Percentiles rank a stretch among this genome's conserved stretches.
Conservation (phyloP, 2,888 invertebrate genomes). For the Gastrophysa polygoni region DNA sequence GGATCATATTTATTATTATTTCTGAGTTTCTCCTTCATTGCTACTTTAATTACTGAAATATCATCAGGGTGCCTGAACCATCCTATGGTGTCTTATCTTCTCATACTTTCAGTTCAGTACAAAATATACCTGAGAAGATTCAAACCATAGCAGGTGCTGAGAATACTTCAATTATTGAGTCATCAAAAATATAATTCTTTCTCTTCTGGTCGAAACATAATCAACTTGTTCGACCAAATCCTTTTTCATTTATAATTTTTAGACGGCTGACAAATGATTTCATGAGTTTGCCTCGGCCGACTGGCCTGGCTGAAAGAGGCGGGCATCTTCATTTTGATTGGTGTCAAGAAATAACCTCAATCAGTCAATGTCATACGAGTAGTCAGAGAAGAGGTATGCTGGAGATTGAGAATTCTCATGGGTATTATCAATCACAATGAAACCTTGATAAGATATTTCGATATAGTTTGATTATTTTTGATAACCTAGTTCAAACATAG, state of each 20-base stretch:
- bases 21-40: no score
- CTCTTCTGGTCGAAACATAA: conserved; percentile 21
- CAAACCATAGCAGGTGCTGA: background rate
- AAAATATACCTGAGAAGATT: background rate
- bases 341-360: conserved; percentile 48
- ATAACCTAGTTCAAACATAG: no score
- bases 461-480: no score
- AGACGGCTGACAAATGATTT: conserved; percentile 32
- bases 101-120: no score
- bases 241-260: conserved; percentile 25
- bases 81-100: no score
- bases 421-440: background rate
- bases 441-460: no score
- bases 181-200: conserved; percentile 28
- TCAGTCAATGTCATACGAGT: conserved; percentile 45
- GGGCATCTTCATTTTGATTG: conserved; percentile 44
- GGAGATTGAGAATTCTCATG: background rate
- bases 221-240: conserved; percentile 27
- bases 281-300: conserved; percentile 23
- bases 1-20: no score
- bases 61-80: no score
- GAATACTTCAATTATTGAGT: conserved; percentile 16
- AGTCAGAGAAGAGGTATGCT: background rate
- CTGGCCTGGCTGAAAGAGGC: conserved; percentile 22
- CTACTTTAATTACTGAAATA: no score